Base-by-base conservation (phyloP, 1,140 invertebrate genomes). In the Aphis gossypii region DNA sequence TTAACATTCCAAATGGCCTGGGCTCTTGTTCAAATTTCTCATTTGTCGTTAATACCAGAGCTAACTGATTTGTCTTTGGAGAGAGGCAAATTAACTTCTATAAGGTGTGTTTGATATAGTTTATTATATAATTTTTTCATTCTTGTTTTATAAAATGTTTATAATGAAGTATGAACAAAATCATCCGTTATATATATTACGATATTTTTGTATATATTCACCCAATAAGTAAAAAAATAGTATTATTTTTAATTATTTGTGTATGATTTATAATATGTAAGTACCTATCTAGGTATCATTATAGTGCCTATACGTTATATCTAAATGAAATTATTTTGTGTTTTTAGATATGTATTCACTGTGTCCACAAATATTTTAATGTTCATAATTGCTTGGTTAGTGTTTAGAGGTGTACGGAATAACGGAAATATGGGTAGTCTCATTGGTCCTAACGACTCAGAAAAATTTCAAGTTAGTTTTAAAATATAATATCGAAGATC, bases 11-110 rank as follows among this genome's bases (percentile, higher is more conserved):
- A 99, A 96, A 97, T 97, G 94, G 98, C 98, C 20, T 99, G 98
- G 98, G 98, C 98, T 11, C 96, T 97, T 18, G 97, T 98, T 20
- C 98, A 99, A 96, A 98, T 99, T 94, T 97, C 98, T 18, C 98
- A 99, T 96, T 96, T 99, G 30, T 97, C 98, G 0, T 97, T 99
- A 95, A 98, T 99, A 95, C 97, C 98, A 20, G 96, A 97, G 90
- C 96, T 98, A 87, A 97, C 97, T 1, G 96, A 96, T 89, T 96
- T 96, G 94, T 95, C 96, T 56, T 95, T 96, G 94, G 96, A 97
- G 94, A 96, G 98, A 94, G 96, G 97, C 8, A 97, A 97, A 94
- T 95, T 98, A 83, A 98, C 98, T 90, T 97, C 97, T 35, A 97
- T 97, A 94, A 96, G 97, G 97, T 97, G 96, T 18, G 93, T n/a